Evolutionary conservation across 2,888 invertebrate genomes (phyloP).

Genomic region (Cryptocephalus moraei): DNA sequence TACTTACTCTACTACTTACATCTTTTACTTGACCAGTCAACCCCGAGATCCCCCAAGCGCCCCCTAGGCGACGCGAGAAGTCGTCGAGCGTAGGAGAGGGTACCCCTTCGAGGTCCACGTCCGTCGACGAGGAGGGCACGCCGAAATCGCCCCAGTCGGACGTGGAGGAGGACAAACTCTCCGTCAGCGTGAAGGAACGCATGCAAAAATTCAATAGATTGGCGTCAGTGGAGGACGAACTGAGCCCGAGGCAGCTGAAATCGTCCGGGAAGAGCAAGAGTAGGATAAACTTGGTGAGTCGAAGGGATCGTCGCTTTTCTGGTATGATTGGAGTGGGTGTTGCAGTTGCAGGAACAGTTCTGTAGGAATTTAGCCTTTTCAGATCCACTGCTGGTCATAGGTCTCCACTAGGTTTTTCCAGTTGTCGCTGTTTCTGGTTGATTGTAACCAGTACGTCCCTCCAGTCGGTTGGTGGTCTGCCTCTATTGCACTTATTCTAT

Average conservation of each 20-base stretch:
- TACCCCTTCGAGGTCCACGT: slow-evolving; percentile 1
- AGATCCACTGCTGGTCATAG: too few relatives aligned
- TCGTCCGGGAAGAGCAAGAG: slow-evolving; percentile 36
- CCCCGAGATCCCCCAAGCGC: slow-evolving; percentile 40
- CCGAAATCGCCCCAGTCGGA: slow-evolving; percentile 17
- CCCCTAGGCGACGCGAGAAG: slow-evolving; percentile 43
- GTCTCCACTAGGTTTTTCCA: too few relatives aligned
- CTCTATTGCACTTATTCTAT: too few relatives aligned
- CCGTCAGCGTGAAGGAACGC: slow-evolving; percentile 83
- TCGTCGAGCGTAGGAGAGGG: slow-evolving; percentile 32
- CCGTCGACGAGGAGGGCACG: slow-evolving; percentile 14
- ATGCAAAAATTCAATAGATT: slow-evolving; percentile 88
- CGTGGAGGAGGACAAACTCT: slow-evolving; percentile 38
- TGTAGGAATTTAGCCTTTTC: too few relatives aligned
- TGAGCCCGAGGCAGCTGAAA: slow-evolving; percentile 42
- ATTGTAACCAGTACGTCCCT: too few relatives aligned
- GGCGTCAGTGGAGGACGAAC: slow-evolving; percentile 67
- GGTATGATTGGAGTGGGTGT: too few relatives aligned
- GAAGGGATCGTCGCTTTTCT: not conserved
- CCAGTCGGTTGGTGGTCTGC: too few relatives aligned
- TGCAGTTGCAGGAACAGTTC: too few relatives aligned
- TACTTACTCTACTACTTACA: too few relatives aligned
- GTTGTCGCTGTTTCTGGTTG: too few relatives aligned
- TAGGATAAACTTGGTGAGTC: slow-evolving; percentile 51
- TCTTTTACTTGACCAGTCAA: slow-evolving; percentile 2